These are phyloP conservation scores for Barypeithes pellucidus DNA, from an alignment of 2,888 invertebrate genomes.

Conservation along the genomic window DNA sequence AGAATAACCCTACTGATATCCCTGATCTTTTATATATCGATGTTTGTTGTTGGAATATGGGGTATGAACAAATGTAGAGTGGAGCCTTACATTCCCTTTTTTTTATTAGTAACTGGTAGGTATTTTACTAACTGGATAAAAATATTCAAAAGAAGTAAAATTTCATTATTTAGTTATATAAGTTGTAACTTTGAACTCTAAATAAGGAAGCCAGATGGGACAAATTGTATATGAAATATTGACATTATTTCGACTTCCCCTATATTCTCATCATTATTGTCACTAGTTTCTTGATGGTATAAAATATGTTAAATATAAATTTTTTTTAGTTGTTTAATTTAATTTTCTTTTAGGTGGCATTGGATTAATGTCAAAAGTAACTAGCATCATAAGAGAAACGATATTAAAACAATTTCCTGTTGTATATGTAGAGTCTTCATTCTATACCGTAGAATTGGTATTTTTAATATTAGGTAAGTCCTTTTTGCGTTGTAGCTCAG, in stretches of 20 bases:
- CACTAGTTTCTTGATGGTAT: no score
- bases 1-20: conserved; percentile 60
- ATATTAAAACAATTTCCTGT: conserved; percentile 54
- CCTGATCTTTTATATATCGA: conserved; percentile 59
- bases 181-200: no score
- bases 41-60: conserved; percentile 62
- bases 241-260: no score
- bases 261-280: no score
- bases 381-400: conserved; percentile 57
- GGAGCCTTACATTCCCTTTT: conserved; percentile 64
- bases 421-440: conserved; percentile 59
- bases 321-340: background rate
- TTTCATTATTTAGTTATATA: no score
- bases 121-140: background rate
- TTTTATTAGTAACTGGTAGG: conserved; percentile 63
- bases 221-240: no score
- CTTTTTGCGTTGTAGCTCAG: no score
- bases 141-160: no score
- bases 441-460: conserved; percentile 61
- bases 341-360: conserved; percentile 59
- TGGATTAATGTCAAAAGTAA: conserved; percentile 61
- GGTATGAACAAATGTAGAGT: conserved; percentile 63
- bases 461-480: conserved; percentile 63
- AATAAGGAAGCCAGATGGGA: no score
- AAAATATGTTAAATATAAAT: background rate